Evolutionary conservation across 2,888 invertebrate genomes (phyloP), one percentile per base, ranked within the genome.

Genomic region (Heliconius ethilla): DNA sequence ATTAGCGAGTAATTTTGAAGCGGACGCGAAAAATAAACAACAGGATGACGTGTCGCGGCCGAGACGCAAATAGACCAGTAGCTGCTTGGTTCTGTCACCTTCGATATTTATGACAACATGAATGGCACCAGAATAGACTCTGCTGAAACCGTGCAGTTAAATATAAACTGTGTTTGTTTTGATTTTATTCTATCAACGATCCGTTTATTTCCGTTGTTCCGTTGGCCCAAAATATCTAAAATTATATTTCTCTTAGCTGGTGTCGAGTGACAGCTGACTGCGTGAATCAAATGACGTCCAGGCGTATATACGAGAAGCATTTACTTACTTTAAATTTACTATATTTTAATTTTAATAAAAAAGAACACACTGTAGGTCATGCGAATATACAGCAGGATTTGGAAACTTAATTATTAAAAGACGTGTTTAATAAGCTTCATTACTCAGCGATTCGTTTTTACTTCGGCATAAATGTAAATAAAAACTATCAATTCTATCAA

Each of bases 51-150:
- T 88, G 88, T 87, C 85, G 86, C 88, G 87, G 40, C 86, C 84
- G 83, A 79, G 84, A 84, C 86, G 82, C 81, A 90, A 90, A 91
- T 91, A 91, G 89, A 88, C 83, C 84, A 85, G 81, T 83, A 83
- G 79, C 84, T 82, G 83, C 85, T 82, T 82, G 85, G 84, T 83
- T 82, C 83, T 85, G 86, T 84, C 86, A 86, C 82, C 83, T 75
- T 74, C 82, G 82, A 82, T 84, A 82, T 83, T 82, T 83, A 84
- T 83, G 83, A 80, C 37, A 83, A 82, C 83, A 87, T 89, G 86
- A 90, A 91, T 90, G 88, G 83, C 83, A 83, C 85, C 65, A 87
- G 85, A 90, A 91, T 90, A 91, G 88, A 82, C 77, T 77, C 75
- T 75, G 85, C 85, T 89, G 88, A 88, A 89, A 87, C 82, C 75